Evolutionary conservation across 2,113 vertebrate genomes (phyloP), one percentile per base, ranked within the genome.

Genomic region (Ophthalmolycus amberensis): DNA sequence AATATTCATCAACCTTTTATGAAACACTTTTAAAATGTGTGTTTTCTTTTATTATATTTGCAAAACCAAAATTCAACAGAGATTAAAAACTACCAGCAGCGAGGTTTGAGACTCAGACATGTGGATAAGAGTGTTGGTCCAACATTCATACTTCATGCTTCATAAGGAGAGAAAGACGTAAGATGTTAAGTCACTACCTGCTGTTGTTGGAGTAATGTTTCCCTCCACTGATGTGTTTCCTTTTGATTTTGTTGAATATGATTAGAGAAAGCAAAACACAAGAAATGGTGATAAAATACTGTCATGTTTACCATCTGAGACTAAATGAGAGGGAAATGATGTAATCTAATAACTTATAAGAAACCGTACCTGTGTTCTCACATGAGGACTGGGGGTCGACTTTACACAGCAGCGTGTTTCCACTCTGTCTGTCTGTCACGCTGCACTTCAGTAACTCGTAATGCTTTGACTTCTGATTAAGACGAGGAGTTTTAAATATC

Each of bases 401-500:
- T 2, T 25, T 0, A 27, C 0, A 48, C 8, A 3, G 18, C 46
- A 52, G 42, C 0, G n/a, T 67, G 8, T 29, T 1, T 37, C 42
- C 29, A 16, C 7, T 74, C 29, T 3, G 1, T 0, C 18, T 1
- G 25, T 46, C 64, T 11, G 37, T 77, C 75, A 77, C 52, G 0
- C 11, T 34, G 46, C 75, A 77, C 18, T 25, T 44, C 16, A 77
- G 40, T 4, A 4, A 32, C 40, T 75, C 27, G 4, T n/a, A 5
- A 59, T 7, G 14, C 4, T 73, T 46, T 44, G 56, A 12, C 50
- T 58, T 58, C 46, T 40, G 60, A 52, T 27, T 0, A 18, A 5
- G 18, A 46, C 6, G 42, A 74, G 18, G 18, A 64, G 29, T 1
- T 18, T 6, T 0, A 38, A 64, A 38, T 20, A 0, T 3, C 59